Evolutionary conservation across 2,113 vertebrate genomes (phyloP).

Genomic region (Alces alces): DNA sequence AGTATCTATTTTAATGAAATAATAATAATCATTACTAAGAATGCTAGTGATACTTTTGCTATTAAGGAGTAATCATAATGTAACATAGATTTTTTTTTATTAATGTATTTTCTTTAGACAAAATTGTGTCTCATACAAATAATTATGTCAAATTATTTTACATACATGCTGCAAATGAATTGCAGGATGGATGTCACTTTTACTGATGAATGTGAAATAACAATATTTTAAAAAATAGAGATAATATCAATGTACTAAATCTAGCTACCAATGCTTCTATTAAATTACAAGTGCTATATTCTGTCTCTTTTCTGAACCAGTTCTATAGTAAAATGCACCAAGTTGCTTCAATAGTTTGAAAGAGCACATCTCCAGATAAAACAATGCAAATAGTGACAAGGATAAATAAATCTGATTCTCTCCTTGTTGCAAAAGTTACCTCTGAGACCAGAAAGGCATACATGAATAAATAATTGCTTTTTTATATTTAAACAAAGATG

Average conservation of each 20-base stretch:
- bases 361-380: neutral
- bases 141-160: neutral
- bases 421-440: neutral
- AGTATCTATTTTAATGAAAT: neutral
- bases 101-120: neutral
- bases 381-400: neutral
- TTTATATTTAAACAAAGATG: neutral
- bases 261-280: neutral
- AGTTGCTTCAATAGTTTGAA: conserved; percentile 18
- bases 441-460: neutral
- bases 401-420: neutral
- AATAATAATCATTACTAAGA: neutral
- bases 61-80: neutral
- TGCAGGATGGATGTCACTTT: neutral
- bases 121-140: neutral
- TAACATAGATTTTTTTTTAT: neutral
- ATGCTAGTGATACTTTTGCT: neutral
- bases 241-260: neutral
- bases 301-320: neutral
- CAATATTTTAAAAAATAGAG: neutral
- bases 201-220: neutral
- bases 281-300: neutral
- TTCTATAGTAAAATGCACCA: neutral
- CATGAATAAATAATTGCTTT: conserved; percentile 7
- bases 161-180: neutral